Conservation (phyloP, 1,140 invertebrate genomes). For the Andricus grossulariae region DNA sequence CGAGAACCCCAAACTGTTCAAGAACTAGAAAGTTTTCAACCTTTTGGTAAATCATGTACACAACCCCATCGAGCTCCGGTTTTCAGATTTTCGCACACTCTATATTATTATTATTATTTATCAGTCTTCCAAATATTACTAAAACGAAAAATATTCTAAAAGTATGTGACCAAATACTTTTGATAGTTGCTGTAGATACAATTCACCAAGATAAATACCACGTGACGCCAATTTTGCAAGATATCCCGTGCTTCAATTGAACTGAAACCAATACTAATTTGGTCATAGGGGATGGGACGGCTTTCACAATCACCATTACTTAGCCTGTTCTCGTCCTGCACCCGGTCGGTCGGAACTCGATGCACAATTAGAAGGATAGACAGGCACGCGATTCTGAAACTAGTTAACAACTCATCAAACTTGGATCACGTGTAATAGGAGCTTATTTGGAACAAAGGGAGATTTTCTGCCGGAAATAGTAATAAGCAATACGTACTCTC, state of each 20-base stretch:
- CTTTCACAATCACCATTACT: constrained; percentile 33
- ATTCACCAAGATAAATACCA: background rate
- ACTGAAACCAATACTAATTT: constrained; percentile 2
- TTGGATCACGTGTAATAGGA: constrained; percentile 41
- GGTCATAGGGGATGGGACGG: constrained; percentile 24
- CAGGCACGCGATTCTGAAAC: constrained; percentile 57
- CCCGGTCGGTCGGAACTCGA: constrained; percentile 44
- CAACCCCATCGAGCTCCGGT: background rate
- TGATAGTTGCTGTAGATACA: background rate
- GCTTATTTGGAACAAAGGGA: background rate
- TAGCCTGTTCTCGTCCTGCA: constrained; percentile 34
- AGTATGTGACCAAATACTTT: constrained; percentile 23
- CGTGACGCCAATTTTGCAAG: background rate
- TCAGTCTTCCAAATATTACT: constrained; percentile 31
- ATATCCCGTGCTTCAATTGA: background rate
- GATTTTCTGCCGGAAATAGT: constrained; percentile 17
- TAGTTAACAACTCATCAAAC: constrained; percentile 63
- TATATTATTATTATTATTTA: constrained; percentile 17
- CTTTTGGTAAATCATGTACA: no score
- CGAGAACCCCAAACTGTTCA: no score
- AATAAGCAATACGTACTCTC: no score
- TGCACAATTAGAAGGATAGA: constrained; percentile 54
- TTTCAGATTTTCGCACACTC: constrained; percentile 39
- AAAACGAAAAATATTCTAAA: background rate
- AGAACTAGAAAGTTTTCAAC: no score